Evolutionary conservation across 92 coral and sea anemone species (phyloP).

Genomic region (Isaurus tuberculatus): DNA sequence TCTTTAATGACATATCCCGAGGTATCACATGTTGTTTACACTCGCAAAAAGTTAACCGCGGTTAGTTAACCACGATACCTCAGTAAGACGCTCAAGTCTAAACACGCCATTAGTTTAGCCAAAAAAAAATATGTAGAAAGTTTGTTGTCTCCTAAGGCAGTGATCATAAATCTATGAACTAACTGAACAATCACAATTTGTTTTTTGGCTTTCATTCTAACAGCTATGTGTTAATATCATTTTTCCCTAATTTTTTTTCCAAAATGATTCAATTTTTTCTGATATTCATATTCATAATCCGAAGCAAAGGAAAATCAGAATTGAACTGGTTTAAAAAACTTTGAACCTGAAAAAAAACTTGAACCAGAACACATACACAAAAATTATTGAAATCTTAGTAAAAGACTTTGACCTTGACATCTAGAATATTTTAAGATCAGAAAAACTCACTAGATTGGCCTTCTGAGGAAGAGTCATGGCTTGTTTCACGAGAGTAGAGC

Average conservation of each 20-base stretch:
- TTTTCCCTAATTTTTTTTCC: background rate
- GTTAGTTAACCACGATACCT: too few species aligned
- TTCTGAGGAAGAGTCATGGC: too few species aligned
- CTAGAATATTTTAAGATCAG: conserved; percentile 2
- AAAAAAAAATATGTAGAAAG: background rate
- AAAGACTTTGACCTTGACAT: background rate
- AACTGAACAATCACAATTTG: conserved; percentile 3
- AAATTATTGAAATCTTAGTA: background rate
- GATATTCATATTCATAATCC: background rate
- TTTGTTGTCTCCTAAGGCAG: conserved; percentile 4
- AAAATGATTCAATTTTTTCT: background rate
- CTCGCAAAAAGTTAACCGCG: too few species aligned
- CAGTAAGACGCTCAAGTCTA: too few species aligned
- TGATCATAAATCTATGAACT: conserved; percentile 6
- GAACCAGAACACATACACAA: conserved; percentile 1
- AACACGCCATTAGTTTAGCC: too few species aligned
- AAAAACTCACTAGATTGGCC: background rate
- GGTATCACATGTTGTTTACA: too few species aligned
- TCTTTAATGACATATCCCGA: too few species aligned
- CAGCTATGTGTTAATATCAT: conserved; percentile 3
- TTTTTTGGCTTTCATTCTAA: conserved; percentile 6
- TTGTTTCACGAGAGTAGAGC: too few species aligned
- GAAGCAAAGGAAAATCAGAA: conserved; percentile 5
- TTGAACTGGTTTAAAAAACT: background rate
- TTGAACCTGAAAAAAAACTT: conserved; percentile 6